A percentile compares a stretch with the other conserved stretches of the same genome.
Evolutionary conservation across 2,797 vertebrate species (phyloP).

Genomic region (Lacerta bilineata): DNA sequence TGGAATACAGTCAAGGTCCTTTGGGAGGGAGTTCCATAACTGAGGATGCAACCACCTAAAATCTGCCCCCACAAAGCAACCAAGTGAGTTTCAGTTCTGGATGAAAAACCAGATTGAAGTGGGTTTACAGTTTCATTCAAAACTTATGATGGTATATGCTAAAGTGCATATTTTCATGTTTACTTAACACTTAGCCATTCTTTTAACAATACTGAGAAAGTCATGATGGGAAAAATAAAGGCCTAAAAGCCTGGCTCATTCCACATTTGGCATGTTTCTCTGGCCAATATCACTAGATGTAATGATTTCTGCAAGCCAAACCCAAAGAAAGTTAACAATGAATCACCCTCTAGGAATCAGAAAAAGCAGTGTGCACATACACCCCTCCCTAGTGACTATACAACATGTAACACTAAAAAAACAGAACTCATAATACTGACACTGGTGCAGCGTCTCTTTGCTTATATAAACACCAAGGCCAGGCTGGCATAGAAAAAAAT

Average conservation of each 20-base stretch:
- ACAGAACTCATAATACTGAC: background rate
- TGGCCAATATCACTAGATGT: background rate
- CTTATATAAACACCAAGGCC: background rate
- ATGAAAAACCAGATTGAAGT: background rate
- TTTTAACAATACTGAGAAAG: conserved; percentile 9
- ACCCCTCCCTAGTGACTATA: background rate
- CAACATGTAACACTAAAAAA: background rate
- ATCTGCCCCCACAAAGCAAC: background rate
- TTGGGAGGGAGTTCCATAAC: background rate
- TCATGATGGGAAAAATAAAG: background rate
- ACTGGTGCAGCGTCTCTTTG: background rate
- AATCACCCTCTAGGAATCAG: conserved; percentile 17
- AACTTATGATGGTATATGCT: background rate
- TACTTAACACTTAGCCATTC: conserved; percentile 3
- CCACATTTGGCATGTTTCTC: background rate
- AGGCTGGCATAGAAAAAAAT: background rate
- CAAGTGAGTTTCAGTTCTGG: background rate
- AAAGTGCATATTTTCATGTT: background rate
- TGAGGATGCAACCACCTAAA: background rate
- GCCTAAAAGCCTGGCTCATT: background rate
- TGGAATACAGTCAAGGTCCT: background rate
- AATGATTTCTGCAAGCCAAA: background rate
- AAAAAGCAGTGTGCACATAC: background rate
- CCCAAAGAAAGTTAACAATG: conserved; percentile 18
- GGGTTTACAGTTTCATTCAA: background rate